These are phyloP conservation scores for Bombus pyrosoma DNA, from an alignment of 1,140 invertebrate species.

Conservation along the genomic window DNA sequence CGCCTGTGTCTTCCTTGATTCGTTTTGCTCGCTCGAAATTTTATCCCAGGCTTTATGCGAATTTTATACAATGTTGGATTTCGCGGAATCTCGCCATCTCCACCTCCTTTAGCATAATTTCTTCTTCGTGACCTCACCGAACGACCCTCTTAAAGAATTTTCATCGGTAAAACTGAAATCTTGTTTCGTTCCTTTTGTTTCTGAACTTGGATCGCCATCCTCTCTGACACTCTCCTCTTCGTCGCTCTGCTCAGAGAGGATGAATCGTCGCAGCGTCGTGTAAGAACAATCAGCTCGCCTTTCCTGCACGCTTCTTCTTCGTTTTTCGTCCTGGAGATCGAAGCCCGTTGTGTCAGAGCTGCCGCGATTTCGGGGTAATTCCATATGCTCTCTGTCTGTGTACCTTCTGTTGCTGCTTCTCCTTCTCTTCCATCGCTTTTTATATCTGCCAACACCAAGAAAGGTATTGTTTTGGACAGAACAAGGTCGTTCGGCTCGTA, in stretches of 20 bases:
- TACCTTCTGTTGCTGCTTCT: not conserved
- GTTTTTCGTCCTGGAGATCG: slow-evolving; percentile 47
- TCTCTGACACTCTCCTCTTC: not conserved
- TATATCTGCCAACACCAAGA: no score
- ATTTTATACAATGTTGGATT: no score
- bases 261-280: slow-evolving; percentile 6
- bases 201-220: slow-evolving; percentile 19
- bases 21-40: no score
- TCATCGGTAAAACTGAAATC: not conserved
- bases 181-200: slow-evolving; percentile 16
- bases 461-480: not conserved
- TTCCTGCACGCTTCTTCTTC: slow-evolving; percentile 41
- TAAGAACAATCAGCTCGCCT: not conserved
- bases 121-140: no score
- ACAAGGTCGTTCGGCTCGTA: not conserved
- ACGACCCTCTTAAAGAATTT: not conserved
- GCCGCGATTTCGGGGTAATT: slow-evolving; percentile 55
- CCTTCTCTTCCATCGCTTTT: no score
- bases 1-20: no score
- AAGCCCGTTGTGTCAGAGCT: slow-evolving; percentile 64
- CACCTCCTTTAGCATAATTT: no score
- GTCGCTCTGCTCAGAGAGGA: slow-evolving; percentile 33
- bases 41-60: no score
- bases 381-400: not conserved
- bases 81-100: no score